phyloP scores from a whole-genome alignment of 2,797 vertebrate genomes.

The Coracias cyanogaster region DNA sequence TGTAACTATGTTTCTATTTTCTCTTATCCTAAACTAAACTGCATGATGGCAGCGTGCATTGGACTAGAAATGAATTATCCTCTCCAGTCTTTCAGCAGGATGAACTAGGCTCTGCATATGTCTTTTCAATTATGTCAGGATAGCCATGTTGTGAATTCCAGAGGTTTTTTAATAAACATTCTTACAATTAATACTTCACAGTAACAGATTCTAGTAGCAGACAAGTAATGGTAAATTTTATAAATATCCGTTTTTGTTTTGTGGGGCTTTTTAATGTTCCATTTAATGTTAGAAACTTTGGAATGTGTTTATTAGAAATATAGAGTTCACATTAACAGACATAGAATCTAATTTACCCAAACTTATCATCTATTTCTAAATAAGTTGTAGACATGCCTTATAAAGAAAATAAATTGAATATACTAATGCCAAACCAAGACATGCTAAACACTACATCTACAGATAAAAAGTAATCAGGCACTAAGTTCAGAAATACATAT shows the following conservation, averaged over 20 bases:
- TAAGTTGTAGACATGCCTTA: background rate
- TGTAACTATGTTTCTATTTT: background rate
- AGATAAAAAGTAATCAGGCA: constrained; percentile 54
- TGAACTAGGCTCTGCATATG: background rate
- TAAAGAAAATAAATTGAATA: constrained; percentile 26
- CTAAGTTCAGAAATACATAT: background rate
- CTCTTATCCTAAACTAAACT: background rate
- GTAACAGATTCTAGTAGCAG: background rate
- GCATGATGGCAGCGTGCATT: background rate
- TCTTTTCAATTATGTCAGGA: background rate
- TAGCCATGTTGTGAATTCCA: background rate
- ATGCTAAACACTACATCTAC: background rate
- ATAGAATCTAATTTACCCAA: constrained; percentile 43
- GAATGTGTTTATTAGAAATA: constrained; percentile 5
- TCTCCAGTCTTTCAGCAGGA: background rate
- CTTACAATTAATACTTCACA: background rate
- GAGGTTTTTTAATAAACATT: background rate
- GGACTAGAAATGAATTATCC: background rate
- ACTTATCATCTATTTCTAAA: constrained; percentile 39
- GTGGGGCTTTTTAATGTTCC: background rate
- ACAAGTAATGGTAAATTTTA: background rate
- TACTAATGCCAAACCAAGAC: background rate
- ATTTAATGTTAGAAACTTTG: constrained; percentile 12
- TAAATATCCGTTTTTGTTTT: background rate
- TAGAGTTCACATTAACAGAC: constrained; percentile 31